Evolutionary conservation across 2,113 vertebrate genomes (phyloP).

Genomic region (Rhombomys opimus): DNA sequence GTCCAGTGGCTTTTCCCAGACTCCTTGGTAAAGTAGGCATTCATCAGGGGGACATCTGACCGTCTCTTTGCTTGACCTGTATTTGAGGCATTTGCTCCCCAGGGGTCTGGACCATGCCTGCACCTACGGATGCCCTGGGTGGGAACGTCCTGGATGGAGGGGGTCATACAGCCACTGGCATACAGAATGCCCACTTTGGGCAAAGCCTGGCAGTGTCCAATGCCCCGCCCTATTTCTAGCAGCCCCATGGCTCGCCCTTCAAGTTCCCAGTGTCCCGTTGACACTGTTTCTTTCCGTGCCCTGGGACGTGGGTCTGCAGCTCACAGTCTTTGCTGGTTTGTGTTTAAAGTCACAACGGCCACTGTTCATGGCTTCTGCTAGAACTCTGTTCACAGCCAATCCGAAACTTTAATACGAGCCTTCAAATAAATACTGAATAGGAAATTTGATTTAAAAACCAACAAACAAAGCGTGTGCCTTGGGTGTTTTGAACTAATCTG

Average conservation of each 20-base stretch:
- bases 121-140: neutral
- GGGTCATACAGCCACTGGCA: neutral
- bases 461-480: conserved; percentile 78
- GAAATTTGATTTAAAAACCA: neutral
- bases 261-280: neutral
- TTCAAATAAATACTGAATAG: conserved; percentile 73
- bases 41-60: too few species aligned
- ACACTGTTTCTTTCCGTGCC: neutral
- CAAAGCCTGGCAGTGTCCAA: neutral
- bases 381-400: conserved; percentile 57
- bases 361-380: conserved; percentile 36
- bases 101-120: neutral
- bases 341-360: conserved; percentile 42
- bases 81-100: conserved; percentile 52
- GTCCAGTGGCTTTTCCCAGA: neutral
- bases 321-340: conserved; percentile 44
- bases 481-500: conserved; percentile 79
- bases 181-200: neutral
- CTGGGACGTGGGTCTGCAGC: conserved; percentile 53
- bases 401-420: conserved; percentile 50
- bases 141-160: neutral
- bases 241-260: neutral
- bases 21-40: neutral
- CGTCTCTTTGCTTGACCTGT: conserved; percentile 10
- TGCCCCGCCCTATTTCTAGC: neutral